Base-by-base conservation (phyloP, 2,888 invertebrate species). In the Papilio gigon region DNA sequence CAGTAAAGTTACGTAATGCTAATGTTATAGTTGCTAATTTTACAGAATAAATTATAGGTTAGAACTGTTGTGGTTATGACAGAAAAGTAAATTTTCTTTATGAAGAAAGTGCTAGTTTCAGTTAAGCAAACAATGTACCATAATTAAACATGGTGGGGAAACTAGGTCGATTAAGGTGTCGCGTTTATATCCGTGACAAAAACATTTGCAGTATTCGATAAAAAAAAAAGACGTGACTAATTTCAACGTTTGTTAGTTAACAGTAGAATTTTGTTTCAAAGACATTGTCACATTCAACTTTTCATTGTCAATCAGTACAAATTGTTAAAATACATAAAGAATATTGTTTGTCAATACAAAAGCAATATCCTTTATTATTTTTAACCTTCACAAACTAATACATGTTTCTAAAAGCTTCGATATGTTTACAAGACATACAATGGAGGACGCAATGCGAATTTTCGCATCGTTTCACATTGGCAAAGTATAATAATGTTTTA, bases 371-470 rank as follows among this genome's bases (percentile, higher is more conserved):
- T 58, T 58, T 42, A 68, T 63, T 8, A 56, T 63, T 37, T 50
- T 22, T 64, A 40, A 64, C 68, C 68, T 68, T 68, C 64, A 40
- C 25, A 12, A 53, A 27, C 50, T 27, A 27, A 53, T n/a, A 22
- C 47, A 47, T 22, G 22, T 22, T 22, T 12, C n/a, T 44, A 44
- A 22, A 44, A 42, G 4, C 17, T 42, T 20, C 20, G 9, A 9
- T 40, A 14, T 40, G 14, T 40, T 40, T 44, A 22, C 56, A 65
- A 22, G 35, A 20, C 20, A 58, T 44, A 68, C 63, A 68, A 68
- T 67, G 35, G 14, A 63, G n/a, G 25, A 64, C 64, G 64, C 63
- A 58, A 59, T 63, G 68, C 64, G 68, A 64, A 47, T 64, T 47
- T 68, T 67, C 53, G 62, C 67, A 42, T 62, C 30, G 14, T 33